Percentiles rank a stretch among this genome's conserved stretches.
phyloP scores from a whole-genome alignment of 2,888 invertebrate species.

The Drosophila nigritarsus region DNA sequence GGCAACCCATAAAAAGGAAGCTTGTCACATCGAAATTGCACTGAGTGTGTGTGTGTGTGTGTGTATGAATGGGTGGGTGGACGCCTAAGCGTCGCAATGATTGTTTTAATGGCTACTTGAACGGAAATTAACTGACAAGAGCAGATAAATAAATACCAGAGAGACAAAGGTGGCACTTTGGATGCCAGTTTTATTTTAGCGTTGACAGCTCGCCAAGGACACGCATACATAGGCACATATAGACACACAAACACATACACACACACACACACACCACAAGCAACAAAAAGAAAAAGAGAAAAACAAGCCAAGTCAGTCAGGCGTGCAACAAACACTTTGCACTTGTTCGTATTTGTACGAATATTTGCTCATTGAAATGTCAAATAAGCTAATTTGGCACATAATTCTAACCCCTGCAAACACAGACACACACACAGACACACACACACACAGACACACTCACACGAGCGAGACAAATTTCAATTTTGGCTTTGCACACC shows the following conservation, averaged over 20 bases:
- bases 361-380: conserved; percentile 76
- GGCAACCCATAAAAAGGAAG: conserved; percentile 66
- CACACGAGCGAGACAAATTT: conserved; percentile 7
- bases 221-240: conserved; percentile 12
- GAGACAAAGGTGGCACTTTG: conserved; percentile 27
- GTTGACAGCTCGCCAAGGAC: conserved; percentile 51
- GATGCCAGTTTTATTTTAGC: conserved; percentile 38
- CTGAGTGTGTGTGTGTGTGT: conserved; percentile 14
- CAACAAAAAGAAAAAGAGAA: background rate
- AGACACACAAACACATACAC: background rate
- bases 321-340: conserved; percentile 36
- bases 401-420: conserved; percentile 54
- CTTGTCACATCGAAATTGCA: conserved; percentile 44
- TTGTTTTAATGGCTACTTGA: conserved; percentile 80
- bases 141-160: conserved; percentile 71
- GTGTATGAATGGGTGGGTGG: conserved; percentile 31
- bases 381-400: conserved; percentile 77
- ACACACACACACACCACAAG: background rate
- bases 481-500: conserved; percentile 33
- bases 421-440: conserved; percentile 14
- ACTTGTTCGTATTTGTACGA: conserved; percentile 45
- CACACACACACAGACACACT: conserved; percentile 3
- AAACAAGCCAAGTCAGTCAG: conserved; percentile 14
- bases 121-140: conserved; percentile 81
- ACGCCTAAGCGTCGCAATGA: conserved; percentile 69